Evolutionary conservation across 1,140 invertebrate species (phyloP).

Genomic region (Drosophila watanabei): DNA sequence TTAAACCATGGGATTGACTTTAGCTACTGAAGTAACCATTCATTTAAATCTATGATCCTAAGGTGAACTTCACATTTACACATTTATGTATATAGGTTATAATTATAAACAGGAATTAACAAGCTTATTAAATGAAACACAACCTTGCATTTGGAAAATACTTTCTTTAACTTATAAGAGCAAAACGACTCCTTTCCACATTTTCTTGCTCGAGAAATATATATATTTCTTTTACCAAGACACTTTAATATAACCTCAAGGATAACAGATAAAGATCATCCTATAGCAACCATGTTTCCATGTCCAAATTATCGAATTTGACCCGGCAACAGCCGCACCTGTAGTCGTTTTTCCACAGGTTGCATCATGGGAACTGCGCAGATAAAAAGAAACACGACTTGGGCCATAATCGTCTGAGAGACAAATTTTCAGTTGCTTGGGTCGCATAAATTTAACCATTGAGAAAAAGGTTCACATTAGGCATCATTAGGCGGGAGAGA

Average conservation of each 20-base stretch:
- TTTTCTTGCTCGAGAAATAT: neutral
- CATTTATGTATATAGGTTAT: neutral
- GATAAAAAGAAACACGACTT: conserved; percentile 16
- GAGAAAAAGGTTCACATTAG: conserved; percentile 69
- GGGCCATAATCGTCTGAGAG: conserved; percentile 11
- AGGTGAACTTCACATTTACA: neutral
- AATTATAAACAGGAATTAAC: neutral
- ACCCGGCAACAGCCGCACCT: neutral
- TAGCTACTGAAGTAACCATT: neutral
- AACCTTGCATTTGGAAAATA: neutral
- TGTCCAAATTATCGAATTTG: neutral
- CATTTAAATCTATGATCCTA: too few relatives aligned
- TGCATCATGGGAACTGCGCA: conserved; percentile 1
- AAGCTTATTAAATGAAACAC: neutral
- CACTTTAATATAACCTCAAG: neutral
- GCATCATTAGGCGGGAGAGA: conserved; percentile 62
- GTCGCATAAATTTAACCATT: conserved; percentile 72
- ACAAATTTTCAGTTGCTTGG: conserved; percentile 60
- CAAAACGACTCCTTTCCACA: rapidly evolving
- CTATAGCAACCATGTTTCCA: neutral
- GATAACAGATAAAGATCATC: neutral
- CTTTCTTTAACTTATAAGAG: neutral
- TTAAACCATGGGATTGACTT: neutral
- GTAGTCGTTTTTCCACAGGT: neutral
- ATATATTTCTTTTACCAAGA: neutral